Conservation (phyloP, 2,797 vertebrate species). For the Gymnothorax reevesii region DNA sequence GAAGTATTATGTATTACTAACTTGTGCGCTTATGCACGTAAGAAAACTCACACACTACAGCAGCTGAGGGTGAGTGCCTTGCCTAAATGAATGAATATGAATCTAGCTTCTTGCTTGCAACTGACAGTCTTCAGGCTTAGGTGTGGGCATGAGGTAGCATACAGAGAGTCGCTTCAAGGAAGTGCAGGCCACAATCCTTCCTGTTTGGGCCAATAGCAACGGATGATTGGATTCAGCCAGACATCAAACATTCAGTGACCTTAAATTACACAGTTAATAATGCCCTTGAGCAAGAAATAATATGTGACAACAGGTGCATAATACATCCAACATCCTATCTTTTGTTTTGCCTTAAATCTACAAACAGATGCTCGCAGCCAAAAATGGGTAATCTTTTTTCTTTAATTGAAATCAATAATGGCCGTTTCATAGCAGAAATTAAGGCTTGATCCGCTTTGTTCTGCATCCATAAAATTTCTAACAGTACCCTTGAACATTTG, state of each 20-base stretch:
- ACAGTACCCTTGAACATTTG: neutral
- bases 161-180: neutral
- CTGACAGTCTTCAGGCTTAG: neutral
- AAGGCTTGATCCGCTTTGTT: neutral
- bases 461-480: neutral
- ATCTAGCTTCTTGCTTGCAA: too few relatives aligned
- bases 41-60: too few relatives aligned
- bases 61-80: too few relatives aligned
- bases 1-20: too few relatives aligned
- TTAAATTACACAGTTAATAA: neutral
- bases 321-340: neutral
- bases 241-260: neutral
- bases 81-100: too few relatives aligned
- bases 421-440: neutral
- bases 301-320: neutral
- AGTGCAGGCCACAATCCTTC: neutral
- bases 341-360: neutral
- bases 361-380: neutral
- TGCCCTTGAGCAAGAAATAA: neutral
- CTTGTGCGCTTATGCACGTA: too few relatives aligned
- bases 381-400: neutral
- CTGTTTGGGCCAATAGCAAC: neutral
- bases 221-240: neutral
- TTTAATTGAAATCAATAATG: slow-evolving; percentile 17
- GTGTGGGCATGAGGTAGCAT: neutral